phyloP scores from a whole-genome alignment of 1,140 invertebrate genomes.

The Drosophila asahinai region DNA sequence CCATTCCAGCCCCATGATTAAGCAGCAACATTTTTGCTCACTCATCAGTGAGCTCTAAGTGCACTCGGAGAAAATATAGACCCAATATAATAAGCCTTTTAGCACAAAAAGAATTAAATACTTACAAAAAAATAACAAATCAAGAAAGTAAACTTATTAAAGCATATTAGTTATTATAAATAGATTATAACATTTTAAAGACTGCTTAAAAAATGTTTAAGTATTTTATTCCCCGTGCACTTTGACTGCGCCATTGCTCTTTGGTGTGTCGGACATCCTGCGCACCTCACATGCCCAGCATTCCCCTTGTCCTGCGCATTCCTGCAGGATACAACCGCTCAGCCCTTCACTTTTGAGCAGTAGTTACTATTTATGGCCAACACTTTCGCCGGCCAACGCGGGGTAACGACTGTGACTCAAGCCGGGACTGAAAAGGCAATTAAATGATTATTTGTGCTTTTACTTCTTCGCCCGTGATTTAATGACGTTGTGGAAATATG shows the following conservation, averaged over 20 bases:
- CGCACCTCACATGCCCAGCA: conserved; percentile 1
- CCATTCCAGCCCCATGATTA: conserved; percentile 34
- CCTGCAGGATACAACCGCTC: conserved; percentile 23
- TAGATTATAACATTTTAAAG: background rate
- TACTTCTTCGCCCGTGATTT: conserved; percentile 46
- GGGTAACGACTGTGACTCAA: conserved; percentile 40
- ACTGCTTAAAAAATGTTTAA: background rate
- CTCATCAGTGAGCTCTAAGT: conserved; percentile 38
- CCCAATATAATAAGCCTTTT: too few relatives aligned
- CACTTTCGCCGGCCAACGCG: conserved; percentile 55
- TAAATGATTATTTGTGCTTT: conserved; percentile 76
- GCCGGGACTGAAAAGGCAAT: conserved; percentile 50
- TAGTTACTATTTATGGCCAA: conserved; percentile 66
- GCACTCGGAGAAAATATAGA: conserved; percentile 3
- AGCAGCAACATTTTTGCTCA: conserved; percentile 48
- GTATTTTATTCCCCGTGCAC: background rate
- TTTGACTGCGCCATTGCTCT: conserved; percentile 19
- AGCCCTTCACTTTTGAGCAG: conserved; percentile 60
- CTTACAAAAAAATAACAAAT: background rate
- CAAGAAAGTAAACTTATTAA: too few relatives aligned
- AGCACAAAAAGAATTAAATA: background rate
- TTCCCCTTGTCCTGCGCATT: conserved; percentile 5
- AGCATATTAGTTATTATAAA: too few relatives aligned
- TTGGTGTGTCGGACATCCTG: conserved; percentile 23
- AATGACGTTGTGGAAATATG: conserved; percentile 69